phyloP scores from a whole-genome alignment of 92 coral and sea anemone species.

The Montipora capitata region DNA sequence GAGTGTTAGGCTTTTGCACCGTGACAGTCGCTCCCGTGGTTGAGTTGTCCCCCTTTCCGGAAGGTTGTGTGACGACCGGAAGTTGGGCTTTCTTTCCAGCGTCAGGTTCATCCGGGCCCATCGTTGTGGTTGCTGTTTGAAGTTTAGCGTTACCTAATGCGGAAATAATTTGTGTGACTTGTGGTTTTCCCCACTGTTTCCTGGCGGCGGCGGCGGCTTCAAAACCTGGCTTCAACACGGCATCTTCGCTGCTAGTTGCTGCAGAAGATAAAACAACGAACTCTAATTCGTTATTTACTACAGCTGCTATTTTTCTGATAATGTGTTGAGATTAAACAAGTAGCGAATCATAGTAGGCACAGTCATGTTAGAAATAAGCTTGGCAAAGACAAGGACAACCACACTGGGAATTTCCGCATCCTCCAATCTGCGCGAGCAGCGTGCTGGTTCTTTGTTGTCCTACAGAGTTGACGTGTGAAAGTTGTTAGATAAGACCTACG shows the following conservation, averaged over 20 bases:
- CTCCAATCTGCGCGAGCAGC: too few species aligned
- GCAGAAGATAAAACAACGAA: neutral
- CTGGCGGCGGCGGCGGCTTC: conserved; percentile 78
- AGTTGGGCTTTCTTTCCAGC: conserved; percentile 50
- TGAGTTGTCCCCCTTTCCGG: conserved; percentile 37
- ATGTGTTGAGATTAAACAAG: too few species aligned
- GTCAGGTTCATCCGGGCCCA: conserved; percentile 70
- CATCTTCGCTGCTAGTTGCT: conserved; percentile 93
- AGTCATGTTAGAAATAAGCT: too few species aligned
- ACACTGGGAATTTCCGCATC: too few species aligned
- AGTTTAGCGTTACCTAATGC: conserved; percentile 91
- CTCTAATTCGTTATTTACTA: too few species aligned
- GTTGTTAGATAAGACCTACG: too few species aligned
- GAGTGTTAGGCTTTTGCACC: conserved; percentile 59
- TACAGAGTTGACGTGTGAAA: too few species aligned
- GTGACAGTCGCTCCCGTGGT: conserved; percentile 93
- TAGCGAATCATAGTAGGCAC: too few species aligned
- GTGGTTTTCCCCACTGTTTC: conserved; percentile 93
- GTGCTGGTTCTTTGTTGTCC: too few species aligned
- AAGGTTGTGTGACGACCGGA: conserved; percentile 40
- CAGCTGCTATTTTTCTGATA: too few species aligned
- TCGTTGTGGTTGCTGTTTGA: conserved; percentile 87
- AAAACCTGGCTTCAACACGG: conserved; percentile 85
- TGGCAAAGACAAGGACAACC: too few species aligned
- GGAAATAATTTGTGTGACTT: conserved; percentile 89